Evolutionary conservation across 2,888 invertebrate genomes (phyloP), one percentile per base, ranked within the genome.

Genomic region (Erpobdella octoculata): DNA sequence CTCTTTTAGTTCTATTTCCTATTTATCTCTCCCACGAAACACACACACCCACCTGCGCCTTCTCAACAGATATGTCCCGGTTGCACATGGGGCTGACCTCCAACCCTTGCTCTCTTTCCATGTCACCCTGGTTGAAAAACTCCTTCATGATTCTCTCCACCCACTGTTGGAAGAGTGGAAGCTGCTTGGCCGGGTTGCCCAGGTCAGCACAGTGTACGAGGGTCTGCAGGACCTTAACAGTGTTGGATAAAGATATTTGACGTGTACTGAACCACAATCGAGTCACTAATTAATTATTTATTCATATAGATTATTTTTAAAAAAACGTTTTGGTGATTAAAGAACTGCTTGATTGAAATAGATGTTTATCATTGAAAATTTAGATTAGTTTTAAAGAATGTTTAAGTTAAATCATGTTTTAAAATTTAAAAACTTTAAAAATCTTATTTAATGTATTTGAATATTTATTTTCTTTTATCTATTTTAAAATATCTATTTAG

Each of bases 1-100:
- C 18, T 12, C 18, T 41, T 12, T 41, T 41, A 41, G 12, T 41
- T 12, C 12, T 41, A 12, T 41, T 12, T 41, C 12, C 12, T 41
- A 41, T 41, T 41, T 41, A 41, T n/a, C n/a, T n/a, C n/a, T n/a
- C n/a, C n/a, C n/a, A n/a, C n/a, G n/a, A n/a, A n/a, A n/a, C n/a
- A n/a, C n/a, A n/a, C n/a, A n/a, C n/a, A 5, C 53, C n/a, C 37
- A 72, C 72, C 71, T 73, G 97, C 80, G 95, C 91, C 86, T 97
- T 97, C 85, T 97, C 97, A 82, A 98, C 91, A 46, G 95, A 95
- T 67, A 96, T 91, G 81, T 91, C 91, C 78, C 96, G 88, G 85
- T 98, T 97, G 85, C 98, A 98, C 98, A 98, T 98, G 35, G 98
- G 96, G 83, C 94, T 94, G 78, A 98, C 93, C 81, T 97, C 96